Conservation (phyloP, 2,888 invertebrate genomes). For the Philopedon plagiatum region DNA sequence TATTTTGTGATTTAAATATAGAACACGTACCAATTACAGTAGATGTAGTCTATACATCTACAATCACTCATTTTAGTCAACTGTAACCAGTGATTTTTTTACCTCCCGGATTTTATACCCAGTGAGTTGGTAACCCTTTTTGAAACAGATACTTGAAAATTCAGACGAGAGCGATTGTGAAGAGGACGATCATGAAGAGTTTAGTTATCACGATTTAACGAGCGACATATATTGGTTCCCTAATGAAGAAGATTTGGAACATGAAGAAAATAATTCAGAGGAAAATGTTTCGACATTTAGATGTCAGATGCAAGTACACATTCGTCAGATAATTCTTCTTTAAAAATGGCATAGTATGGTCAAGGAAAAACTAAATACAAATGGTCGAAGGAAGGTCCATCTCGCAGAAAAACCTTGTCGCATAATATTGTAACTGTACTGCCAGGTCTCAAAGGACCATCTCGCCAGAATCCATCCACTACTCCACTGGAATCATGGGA, state of each 20-base stretch:
- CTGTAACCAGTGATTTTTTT: no score
- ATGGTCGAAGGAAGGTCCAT: neutral
- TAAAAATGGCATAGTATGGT: slow-evolving; percentile 1
- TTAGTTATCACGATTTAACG: no score
- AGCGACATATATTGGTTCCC: neutral
- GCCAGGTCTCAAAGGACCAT: slow-evolving; percentile 9
- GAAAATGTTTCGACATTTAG: no score
- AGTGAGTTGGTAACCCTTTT: no score
- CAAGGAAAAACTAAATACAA: neutral
- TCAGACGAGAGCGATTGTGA: no score
- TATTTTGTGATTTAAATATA: no score
- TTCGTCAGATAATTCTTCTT: neutral
- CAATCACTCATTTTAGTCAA: no score
- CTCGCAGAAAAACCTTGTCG: neutral
- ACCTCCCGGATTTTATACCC: no score
- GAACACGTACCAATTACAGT: no score
- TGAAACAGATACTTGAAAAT: neutral
- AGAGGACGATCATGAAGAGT: no score
- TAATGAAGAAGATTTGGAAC: neutral
- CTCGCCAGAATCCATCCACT: neutral
- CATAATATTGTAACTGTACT: slow-evolving; percentile 8
- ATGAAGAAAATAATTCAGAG: no score
- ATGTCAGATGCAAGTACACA: neutral
- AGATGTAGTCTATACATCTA: no score
- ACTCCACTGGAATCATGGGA: slow-evolving; percentile 1